These are phyloP conservation scores for Motacilla tschutschensis DNA, from an alignment of 2,113 vertebrate genomes.

Conservation along the genomic window DNA sequence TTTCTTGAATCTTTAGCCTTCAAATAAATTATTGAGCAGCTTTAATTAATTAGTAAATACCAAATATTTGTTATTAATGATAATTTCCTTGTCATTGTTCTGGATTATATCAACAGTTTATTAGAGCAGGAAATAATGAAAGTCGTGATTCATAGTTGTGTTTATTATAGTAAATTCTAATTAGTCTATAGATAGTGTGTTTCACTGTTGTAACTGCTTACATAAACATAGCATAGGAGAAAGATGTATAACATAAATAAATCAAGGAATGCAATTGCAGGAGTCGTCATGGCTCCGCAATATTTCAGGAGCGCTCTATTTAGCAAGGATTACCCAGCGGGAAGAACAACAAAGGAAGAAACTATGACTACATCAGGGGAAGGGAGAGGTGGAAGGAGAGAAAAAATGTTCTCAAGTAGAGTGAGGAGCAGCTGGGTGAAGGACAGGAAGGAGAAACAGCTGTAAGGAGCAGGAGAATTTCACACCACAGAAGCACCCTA, in stretches of 20 bases:
- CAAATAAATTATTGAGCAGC: not conserved
- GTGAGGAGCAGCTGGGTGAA: fast-evolving
- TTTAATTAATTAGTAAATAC: constrained; percentile 2
- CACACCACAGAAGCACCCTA: fast-evolving
- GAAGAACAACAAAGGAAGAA: not conserved
- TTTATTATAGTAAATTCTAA: constrained; percentile 22
- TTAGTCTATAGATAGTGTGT: not conserved
- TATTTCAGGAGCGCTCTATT: not conserved
- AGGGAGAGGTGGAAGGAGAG: not conserved
- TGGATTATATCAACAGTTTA: not conserved
- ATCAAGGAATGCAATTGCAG: not conserved
- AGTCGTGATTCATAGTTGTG: not conserved
- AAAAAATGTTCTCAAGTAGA: not conserved
- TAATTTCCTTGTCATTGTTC: not conserved
- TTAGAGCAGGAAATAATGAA: not conserved
- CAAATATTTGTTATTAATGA: not conserved
- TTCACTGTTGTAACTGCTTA: not conserved
- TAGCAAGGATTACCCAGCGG: not conserved
- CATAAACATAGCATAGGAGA: not conserved
- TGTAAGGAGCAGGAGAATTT: not conserved
- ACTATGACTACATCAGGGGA: not conserved
- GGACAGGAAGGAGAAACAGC: not conserved
- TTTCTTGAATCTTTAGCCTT: not conserved
- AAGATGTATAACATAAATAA: not conserved
- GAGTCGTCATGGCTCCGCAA: not conserved